Evolutionary conservation across 2,888 invertebrate species (phyloP), one percentile per base, ranked within the genome.

Genomic region (Drepana falcataria): DNA sequence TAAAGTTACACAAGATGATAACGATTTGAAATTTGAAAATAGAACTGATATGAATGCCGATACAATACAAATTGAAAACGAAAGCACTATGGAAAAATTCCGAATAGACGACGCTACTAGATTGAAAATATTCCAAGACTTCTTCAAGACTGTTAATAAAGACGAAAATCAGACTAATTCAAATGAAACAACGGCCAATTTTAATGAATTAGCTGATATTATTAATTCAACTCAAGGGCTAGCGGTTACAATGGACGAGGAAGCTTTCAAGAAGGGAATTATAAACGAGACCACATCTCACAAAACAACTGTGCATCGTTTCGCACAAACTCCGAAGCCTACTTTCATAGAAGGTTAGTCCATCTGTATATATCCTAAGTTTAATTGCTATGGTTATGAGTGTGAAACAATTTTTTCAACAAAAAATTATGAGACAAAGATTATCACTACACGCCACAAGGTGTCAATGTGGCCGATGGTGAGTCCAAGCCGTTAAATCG

Each of bases 71-170:
- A 60, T 57, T 48, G 64, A 68, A 48, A 54, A 57, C 40, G 72
- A 77, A 48, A 83, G 79, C 59, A 76, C 83, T 2, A 85, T 84
- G 80, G 88, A 81, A 41, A 87, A 87, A 59, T 64, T 87, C 1
- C 77, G 79, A 69, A 73, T 88, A 48, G 87, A 90, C 40, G 88
- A 90, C 40, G 78, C 63, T 1, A 85, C 85, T 2, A 74, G 84
- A 66, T 76, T 73, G 0, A 88, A 85, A 66, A 79, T 90, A 63
- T 87, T 83, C 55, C 74, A 85, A 52, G 89, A 89, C 68, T 90
- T 86, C 59, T 87, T 82, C 9, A 82, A 83, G 55, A 90, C 90
- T 2, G 78, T 87, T 2, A 82, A 84, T 58, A 85, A 82, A 73
- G 73, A 58, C 53, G 56, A 55, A 49, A 63, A 61, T 51, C 56